These are phyloP conservation scores for Plodia interpunctella DNA, from an alignment of 1,140 invertebrate genomes.

Conservation along the genomic window DNA sequence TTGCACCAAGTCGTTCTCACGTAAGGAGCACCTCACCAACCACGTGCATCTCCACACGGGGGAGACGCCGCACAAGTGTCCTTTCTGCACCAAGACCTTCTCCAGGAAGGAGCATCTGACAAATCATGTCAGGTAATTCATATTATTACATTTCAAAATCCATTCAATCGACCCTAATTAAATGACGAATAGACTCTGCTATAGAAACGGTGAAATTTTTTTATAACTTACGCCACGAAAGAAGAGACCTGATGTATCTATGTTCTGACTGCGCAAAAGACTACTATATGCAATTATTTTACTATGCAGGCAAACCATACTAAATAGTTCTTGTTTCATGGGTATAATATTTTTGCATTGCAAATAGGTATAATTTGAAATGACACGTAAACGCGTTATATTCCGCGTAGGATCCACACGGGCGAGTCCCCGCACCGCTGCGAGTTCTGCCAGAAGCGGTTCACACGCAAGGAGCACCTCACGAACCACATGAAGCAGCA, in stretches of 20 bases:
- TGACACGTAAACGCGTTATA: not conserved
- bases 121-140: slow-evolving; percentile 84
- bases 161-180: no score
- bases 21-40: slow-evolving; percentile 90
- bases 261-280: no score
- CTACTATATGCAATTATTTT: no score
- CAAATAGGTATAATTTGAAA: not conserved
- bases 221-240: no score
- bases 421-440: slow-evolving; percentile 86
- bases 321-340: no score
- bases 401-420: slow-evolving; percentile 79
- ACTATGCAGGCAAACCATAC: no score
- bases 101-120: slow-evolving; percentile 88
- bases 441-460: slow-evolving; percentile 87
- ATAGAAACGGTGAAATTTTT: no score
- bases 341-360: not conserved
- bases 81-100: slow-evolving; percentile 88
- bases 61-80: slow-evolving; percentile 87
- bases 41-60: slow-evolving; percentile 85
- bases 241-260: no score
- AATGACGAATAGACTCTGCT: no score
- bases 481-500: slow-evolving; percentile 86
- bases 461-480: slow-evolving; percentile 90
- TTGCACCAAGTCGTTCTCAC: slow-evolving; percentile 86
- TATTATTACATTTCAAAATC: no score